Base-by-base conservation (phyloP, 2,113 vertebrate genomes). In the Syrmaticus mikado region DNA sequence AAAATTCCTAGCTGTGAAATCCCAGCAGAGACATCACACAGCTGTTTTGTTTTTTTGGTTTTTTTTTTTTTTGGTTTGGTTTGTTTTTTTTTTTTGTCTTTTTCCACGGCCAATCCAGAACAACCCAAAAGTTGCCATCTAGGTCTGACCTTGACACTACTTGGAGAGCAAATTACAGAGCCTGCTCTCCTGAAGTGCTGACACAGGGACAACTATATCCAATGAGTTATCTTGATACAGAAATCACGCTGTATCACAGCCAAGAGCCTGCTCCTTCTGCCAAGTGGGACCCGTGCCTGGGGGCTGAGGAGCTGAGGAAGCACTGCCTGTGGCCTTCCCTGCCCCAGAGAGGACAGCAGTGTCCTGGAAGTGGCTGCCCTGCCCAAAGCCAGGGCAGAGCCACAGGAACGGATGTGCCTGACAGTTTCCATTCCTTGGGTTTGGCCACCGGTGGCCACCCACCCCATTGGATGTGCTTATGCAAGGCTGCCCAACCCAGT, bases 1-100 rank as follows among this genome's bases (percentile, higher is more conserved):
- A 61, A 93, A 92, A 93, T 87, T 94, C 90, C 82, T 85, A 48
- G 53, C 85, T 82, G 58, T 82, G 82, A 94, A 94, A 79, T 94
- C 67, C 87, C 71, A 62, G 58, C 58, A 86, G 43, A 81, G 40
- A 68, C 57, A 82, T 82, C 79, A 19, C 62, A 11, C 7, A 10
- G 24, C 13, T 67, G 0, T 12, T 38, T n/a, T n/a, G n/a, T 38
- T 38, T 38, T 38, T 38, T 38, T 38, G 38, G 9, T 38, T 24
- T 50, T 38, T 38, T 38, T 38, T 38, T 38, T 38, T 38, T 38
- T 38, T 38, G 38, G 9, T 38, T 24, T 50, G 22, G 48, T 50
- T 50, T 22, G 10, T 13, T 38, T 38, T 38, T 15, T 41, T 19
- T 2, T 32, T 30, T 36, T 46, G 40, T 45, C 24, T 73, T 65